Evolutionary conservation across 2,797 vertebrate genomes (phyloP).

Genomic region (Sebastes miniatus): DNA sequence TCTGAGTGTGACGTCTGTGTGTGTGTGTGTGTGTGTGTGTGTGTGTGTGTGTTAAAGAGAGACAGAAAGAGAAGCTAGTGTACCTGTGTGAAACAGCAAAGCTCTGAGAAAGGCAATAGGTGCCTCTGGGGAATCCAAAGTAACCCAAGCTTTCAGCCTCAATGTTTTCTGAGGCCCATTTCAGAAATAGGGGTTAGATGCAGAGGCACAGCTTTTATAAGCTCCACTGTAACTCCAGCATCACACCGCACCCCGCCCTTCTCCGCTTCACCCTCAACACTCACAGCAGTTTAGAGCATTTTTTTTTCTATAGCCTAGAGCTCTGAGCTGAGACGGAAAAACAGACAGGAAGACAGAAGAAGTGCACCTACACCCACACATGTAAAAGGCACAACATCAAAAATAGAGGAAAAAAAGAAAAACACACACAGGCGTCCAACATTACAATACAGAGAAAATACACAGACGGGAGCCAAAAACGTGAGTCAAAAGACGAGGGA

Average conservation of each 20-base stretch:
- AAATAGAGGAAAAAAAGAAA: conserved; percentile 3
- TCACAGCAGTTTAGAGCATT: conserved; percentile 56
- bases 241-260: conserved; percentile 3
- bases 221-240: conserved; percentile 34
- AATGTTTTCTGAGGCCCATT: conserved; percentile 50
- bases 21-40: background rate
- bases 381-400: conserved; percentile 32
- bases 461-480: conserved; percentile 17
- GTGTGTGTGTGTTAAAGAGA: background rate
- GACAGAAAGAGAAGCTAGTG: background rate
- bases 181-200: conserved; percentile 57
- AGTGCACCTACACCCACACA: conserved; percentile 45
- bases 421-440: background rate
- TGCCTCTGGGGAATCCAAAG: conserved; percentile 51
- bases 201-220: conserved; percentile 46
- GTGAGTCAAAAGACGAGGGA: conserved; percentile 38
- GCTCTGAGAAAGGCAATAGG: conserved; percentile 44
- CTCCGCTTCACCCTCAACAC: conserved; percentile 36
- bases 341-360: conserved; percentile 38
- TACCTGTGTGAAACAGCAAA: conserved; percentile 21
- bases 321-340: conserved; percentile 39
- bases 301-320: conserved; percentile 59
- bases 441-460: conserved; percentile 29
- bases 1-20: background rate
- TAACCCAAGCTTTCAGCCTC: conserved; percentile 46